Evolutionary conservation across 2,888 invertebrate genomes (phyloP), one percentile per base, ranked within the genome.

Genomic region (Lacanobia oleracea): DNA sequence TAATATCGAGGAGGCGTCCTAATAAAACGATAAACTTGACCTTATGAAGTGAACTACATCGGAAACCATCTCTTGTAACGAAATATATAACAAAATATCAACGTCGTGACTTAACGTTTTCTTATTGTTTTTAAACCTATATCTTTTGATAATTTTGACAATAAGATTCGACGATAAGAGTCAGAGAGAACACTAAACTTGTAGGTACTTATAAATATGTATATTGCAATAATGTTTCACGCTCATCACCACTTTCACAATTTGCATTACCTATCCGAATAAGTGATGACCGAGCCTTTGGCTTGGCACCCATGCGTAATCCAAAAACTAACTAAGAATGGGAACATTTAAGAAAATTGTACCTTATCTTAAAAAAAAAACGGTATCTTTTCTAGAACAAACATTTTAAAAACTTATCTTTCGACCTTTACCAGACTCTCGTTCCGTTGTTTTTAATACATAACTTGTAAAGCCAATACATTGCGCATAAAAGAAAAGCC

Each of bases 21-120:
- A 48, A 43, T 48, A 53, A 54, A 48, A 9, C 37, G 1, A 40
- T 18, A 23, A 33, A 37, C 23, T 27, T 43, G 54, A 40, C 27
- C 45, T 45, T 63, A 59, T 23, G 21, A 21, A 33, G 16, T 57
- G 54, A 60, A 56, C 69, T 72, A 67, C 57, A 67, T 67, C 33
- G 33, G 21, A 70, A 67, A 37, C 45, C 60, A 64, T 71, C 53
- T 57, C 61, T 60, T 60, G 21, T 63, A 67, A 63, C 23, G 63
- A 67, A 18, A 75, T 56, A 54, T 60, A 67, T 33, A 77, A 75
- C 51, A 62, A 74, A 79, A 77, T 77, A 37, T 67, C 62, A 80
- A 67, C 23, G 18, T 72, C 69, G 66, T 79, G 72, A 75, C 62
- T 40, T 62, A 16, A 14, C 14, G 9, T 65, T 65, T 43, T 43